These are phyloP conservation scores for Ricordea florida DNA, from an alignment of 92 coral and sea anemone genomes.

Conservation along the genomic window DNA sequence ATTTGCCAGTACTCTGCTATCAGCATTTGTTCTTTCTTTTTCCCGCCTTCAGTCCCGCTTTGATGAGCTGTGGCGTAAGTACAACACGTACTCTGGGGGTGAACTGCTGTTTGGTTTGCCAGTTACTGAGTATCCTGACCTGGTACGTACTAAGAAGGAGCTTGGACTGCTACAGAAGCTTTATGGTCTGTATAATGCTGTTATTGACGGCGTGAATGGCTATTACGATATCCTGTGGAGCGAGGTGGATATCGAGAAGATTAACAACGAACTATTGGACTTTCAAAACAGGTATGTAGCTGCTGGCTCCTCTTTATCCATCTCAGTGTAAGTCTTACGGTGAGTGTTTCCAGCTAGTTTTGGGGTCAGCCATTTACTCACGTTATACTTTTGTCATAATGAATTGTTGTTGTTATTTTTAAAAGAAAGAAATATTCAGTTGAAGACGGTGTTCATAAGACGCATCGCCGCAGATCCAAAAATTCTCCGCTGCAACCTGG, in stretches of 20 bases:
- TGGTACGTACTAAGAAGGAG: constrained; percentile 86
- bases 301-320: no score
- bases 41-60: constrained; percentile 60
- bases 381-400: no score
- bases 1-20: no score
- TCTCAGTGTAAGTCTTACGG: no score
- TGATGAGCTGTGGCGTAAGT: constrained; percentile 89
- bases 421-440: no score
- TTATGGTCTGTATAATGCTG: constrained; percentile 86
- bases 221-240: constrained; percentile 91
- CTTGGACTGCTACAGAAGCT: constrained; percentile 83
- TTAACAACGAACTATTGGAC: constrained; percentile 79
- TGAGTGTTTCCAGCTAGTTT: no score
- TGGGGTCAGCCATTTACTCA: no score
- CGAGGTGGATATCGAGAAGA: constrained; percentile 90
- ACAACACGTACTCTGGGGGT: constrained; percentile 84
- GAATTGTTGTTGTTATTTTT: no score
- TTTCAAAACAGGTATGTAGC: constrained; percentile 83
- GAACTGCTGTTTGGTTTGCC: constrained; percentile 86
- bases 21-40: neutral
- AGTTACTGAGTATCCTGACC: constrained; percentile 84
- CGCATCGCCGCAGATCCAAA: no score
- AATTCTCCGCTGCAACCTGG: no score
- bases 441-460: no score
- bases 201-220: constrained; percentile 85